These are phyloP conservation scores for Quiscalus mexicanus DNA, from an alignment of 2,113 vertebrate species.

Conservation along the genomic window DNA sequence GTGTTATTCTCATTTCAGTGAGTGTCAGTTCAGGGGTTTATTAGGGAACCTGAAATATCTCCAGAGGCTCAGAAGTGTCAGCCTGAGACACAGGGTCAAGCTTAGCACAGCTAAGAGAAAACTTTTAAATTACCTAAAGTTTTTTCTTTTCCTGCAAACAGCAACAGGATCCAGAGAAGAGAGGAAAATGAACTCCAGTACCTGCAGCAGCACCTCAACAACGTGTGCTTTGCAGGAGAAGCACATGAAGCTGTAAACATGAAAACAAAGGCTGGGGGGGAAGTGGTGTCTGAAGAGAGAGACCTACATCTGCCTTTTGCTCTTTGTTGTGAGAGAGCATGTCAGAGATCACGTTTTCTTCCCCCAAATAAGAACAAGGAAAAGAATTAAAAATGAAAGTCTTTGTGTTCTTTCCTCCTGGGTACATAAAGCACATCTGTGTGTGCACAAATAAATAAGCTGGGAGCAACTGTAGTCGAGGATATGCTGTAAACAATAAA, in stretches of 20 bases:
- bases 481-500: not conserved
- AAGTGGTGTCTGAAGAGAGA: not conserved
- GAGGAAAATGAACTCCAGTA: not conserved
- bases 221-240: not conserved
- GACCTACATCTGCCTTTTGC: not conserved
- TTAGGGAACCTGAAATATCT: not conserved
- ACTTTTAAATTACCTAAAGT: not conserved
- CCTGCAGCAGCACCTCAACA: not conserved
- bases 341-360: not conserved
- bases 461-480: not conserved
- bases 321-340: not conserved
- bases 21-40: not conserved
- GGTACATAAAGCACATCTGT: not conserved
- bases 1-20: not conserved
- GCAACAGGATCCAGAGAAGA: not conserved
- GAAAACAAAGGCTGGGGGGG: not conserved
- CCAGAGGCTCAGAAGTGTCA: not conserved
- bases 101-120: fast-evolving
- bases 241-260: not conserved
- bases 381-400: not conserved
- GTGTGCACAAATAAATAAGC: not conserved
- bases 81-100: not conserved
- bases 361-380: not conserved
- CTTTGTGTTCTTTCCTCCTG: not conserved
- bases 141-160: not conserved